Evolutionary conservation across 2,797 vertebrate genomes (phyloP).

Genomic region (Garrulus glandarius): DNA sequence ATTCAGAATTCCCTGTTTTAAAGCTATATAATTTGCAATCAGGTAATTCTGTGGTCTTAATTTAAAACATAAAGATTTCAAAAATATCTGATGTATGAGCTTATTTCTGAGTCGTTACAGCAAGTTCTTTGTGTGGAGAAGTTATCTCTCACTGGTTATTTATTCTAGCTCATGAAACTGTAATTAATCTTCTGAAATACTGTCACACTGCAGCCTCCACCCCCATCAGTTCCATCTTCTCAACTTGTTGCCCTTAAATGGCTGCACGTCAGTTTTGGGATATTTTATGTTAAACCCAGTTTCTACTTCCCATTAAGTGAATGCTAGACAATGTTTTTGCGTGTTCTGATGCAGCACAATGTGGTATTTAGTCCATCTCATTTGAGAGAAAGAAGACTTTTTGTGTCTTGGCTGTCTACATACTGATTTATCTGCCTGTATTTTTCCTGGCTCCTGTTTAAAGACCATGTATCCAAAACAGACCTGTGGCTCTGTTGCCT

Average conservation of each 20-base stretch:
- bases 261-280: neutral
- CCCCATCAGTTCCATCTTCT: neutral
- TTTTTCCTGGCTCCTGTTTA: neutral
- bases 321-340: neutral
- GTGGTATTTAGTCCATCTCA: neutral
- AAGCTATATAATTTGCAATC: neutral
- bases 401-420: neutral
- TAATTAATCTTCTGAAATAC: neutral
- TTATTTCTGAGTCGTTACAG: neutral
- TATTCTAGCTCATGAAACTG: neutral
- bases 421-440: neutral
- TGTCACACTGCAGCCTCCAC: neutral
- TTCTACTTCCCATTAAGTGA: neutral
- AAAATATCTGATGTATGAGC: neutral
- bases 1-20: neutral
- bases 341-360: neutral
- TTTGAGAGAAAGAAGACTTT: neutral
- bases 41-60: neutral
- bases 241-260: neutral
- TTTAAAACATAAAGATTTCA: neutral
- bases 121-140: neutral
- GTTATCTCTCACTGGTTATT: neutral
- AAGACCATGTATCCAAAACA: neutral
- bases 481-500: neutral
- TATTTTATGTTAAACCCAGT: neutral